Evolutionary conservation across 2,797 vertebrate species (phyloP), one percentile per base, ranked within the genome.

Genomic region (Epinephelus awoara): DNA sequence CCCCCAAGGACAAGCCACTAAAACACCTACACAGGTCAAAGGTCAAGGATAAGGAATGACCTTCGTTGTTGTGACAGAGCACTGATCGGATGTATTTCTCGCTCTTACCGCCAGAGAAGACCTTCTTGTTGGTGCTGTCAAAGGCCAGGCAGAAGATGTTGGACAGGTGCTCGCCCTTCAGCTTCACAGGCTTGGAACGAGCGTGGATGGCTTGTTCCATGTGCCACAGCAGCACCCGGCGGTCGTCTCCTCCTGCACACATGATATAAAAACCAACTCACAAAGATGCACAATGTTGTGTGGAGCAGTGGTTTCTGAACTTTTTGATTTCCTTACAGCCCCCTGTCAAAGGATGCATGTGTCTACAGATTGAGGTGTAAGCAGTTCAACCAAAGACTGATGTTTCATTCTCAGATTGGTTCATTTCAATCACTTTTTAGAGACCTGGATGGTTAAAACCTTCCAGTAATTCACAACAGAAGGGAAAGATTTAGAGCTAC

Each of bases 91-190:
- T 11, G 8, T 21, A 69, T 56, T 42, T 62, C 19, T 65, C 6
- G 23, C 13, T 63, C 94, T 95, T 92, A 99, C 98, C 98, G 80
- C 98, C 98, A 86, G 98, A 99, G 92, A 99, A 99, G 57, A 99
- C 97, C 86, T 95, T 97, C 2, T 93, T 98, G 92, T 99, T 99
- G 57, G 96, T 97, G 86, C 98, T 99, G 95, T 99, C 98, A 84
- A 99, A 99, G 72, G 98, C 98, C n/a, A 99, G 92, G 84, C 98
- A 99, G 94, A 99, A 99, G 91, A 99, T 99, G 89, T 99, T 99
- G 57, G 98, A 99, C 83, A 98, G 96, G 88, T 99, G 98, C 46
- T 99, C 98, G 21, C 98, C 98, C 92, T 98, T 99, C 90, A 99
- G 95, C 56, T 98, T 98, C 83, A 98, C 88, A 7, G 98, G 98